Evolutionary conservation across 1,140 invertebrate genomes (phyloP).

Genomic region (Drosophila erecta): DNA sequence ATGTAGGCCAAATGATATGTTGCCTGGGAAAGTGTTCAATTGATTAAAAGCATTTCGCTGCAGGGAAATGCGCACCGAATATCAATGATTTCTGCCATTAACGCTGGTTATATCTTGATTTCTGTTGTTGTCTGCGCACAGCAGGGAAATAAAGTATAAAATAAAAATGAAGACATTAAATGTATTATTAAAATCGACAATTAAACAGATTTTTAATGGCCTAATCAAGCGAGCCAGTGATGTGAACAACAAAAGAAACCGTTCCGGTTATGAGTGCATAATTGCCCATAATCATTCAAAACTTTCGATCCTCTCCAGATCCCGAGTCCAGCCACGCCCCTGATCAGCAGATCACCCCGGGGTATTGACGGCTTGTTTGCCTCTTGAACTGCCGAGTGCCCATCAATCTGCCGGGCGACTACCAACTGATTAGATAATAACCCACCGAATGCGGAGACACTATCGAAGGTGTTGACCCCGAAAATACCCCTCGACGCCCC

Average conservation of each 20-base stretch:
- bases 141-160: too few relatives aligned
- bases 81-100: too few relatives aligned
- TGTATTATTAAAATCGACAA: not conserved
- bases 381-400: constrained; percentile 15
- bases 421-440: constrained; percentile 12
- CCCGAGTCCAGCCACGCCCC: not conserved
- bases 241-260: not conserved
- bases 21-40: not conserved
- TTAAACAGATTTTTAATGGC: not conserved
- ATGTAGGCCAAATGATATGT: not conserved
- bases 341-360: constrained; percentile 1
- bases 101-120: too few relatives aligned
- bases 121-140: too few relatives aligned
- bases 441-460: not conserved
- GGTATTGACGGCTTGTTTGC: constrained; percentile 9
- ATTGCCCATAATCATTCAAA: not conserved
- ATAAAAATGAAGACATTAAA: not conserved
- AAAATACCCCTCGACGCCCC: not conserved
- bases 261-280: not conserved
- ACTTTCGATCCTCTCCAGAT: constrained; percentile 1
- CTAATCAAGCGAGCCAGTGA: not conserved
- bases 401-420: constrained; percentile 4
- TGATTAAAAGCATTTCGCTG: not conserved
- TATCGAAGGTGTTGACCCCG: constrained; percentile 10
- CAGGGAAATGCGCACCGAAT: too few relatives aligned